phyloP scores from a whole-genome alignment of 1,140 invertebrate genomes.

The Panagrolaimus sp. region DNA sequence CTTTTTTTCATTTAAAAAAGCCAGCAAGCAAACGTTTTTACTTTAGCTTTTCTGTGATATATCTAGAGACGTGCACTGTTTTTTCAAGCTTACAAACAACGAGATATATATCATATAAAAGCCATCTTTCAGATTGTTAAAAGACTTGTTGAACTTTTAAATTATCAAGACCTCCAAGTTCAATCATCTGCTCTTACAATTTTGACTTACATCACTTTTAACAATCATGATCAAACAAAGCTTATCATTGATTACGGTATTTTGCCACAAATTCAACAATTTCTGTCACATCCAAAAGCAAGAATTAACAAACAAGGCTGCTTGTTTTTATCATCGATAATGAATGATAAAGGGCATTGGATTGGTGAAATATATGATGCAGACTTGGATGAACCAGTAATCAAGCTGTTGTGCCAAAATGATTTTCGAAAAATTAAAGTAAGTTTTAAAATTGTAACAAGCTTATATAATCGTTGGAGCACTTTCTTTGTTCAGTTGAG shows the following conservation, averaged over 20 bases:
- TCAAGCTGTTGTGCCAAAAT: slow-evolving; percentile 78
- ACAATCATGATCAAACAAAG: slow-evolving; percentile 96
- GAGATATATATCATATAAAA: too few species aligned
- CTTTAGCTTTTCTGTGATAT: too few species aligned
- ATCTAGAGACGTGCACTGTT: too few species aligned
- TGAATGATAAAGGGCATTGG: slow-evolving; percentile 91
- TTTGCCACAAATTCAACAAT: slow-evolving; percentile 79
- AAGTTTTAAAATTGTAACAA: too few species aligned
- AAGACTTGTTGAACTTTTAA: slow-evolving; percentile 83
- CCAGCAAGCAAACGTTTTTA: too few species aligned
- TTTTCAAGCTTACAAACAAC: too few species aligned
- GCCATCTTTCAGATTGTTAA: slow-evolving; percentile 69
- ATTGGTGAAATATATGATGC: slow-evolving; percentile 95
- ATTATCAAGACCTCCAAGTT: slow-evolving; percentile 89
- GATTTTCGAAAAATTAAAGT: slow-evolving; percentile 95
- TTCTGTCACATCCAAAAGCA: slow-evolving; percentile 80
- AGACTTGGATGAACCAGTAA: slow-evolving; percentile 85
- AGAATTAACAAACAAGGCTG: slow-evolving; percentile 87
- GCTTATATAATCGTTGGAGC: too few species aligned
- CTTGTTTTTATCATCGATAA: slow-evolving; percentile 98
- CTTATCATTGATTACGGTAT: slow-evolving; percentile 84
- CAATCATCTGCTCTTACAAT: slow-evolving; percentile 91
- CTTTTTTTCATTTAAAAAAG: too few species aligned
- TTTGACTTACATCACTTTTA: slow-evolving; percentile 97
- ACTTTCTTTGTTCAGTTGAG: too few species aligned